Evolutionary conservation across 1,140 invertebrate species (phyloP).

Genomic region (Aplysia californica): DNA sequence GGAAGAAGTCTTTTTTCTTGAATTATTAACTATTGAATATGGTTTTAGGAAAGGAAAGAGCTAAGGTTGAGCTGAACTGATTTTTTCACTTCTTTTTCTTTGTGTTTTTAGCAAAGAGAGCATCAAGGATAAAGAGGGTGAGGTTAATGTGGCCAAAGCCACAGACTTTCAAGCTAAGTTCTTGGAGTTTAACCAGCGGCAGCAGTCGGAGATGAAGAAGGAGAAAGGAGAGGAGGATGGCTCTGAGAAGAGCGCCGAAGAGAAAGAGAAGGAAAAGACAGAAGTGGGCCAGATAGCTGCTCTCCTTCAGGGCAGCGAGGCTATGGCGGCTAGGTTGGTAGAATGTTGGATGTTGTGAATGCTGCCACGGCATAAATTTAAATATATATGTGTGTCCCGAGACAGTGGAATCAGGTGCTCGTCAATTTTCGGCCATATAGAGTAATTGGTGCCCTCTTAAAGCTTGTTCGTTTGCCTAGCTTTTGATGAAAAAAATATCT

Average conservation of each 20-base stretch:
- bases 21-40: no score
- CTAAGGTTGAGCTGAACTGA: no score
- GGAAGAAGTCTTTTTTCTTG: no score
- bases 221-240: conserved; percentile 32
- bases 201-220: conserved; percentile 61
- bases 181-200: conserved; percentile 68
- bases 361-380: no score
- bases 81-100: no score
- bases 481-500: no score
- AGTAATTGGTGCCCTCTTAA: no score
- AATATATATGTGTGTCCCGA: no score
- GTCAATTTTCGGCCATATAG: no score
- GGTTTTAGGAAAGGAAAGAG: no score
- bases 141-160: conserved; percentile 26
- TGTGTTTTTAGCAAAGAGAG: conserved; percentile 15
- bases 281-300: conserved; percentile 54
- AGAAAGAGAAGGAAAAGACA: conserved; percentile 39
- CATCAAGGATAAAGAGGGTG: conserved; percentile 14
- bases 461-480: no score
- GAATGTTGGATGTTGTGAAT: conserved; percentile 15
- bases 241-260: conserved; percentile 19
- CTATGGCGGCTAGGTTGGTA: conserved; percentile 31
- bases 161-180: conserved; percentile 67
- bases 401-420: no score
- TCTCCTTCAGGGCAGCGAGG: conserved; percentile 45